These are phyloP conservation scores for Bombus affinis DNA, from an alignment of 1,140 invertebrate species.

Conservation along the genomic window DNA sequence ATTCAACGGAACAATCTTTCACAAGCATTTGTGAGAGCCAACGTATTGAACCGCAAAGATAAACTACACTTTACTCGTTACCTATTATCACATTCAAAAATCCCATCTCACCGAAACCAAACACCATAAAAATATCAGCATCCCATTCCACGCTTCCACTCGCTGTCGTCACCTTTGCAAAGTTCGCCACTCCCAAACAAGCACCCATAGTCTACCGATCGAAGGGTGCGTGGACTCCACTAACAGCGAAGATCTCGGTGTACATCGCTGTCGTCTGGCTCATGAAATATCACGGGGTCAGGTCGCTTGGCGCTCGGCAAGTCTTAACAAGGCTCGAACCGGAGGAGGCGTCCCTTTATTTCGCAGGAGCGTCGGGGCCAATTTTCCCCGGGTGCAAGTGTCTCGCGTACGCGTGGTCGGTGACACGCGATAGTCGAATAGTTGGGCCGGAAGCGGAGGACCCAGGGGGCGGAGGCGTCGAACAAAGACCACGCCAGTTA, in stretches of 20 bases:
- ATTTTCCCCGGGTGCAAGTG: slow-evolving; percentile 30
- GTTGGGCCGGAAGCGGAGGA: slow-evolving; percentile 43
- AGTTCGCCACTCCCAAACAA: slow-evolving; percentile 7
- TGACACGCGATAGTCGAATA: slow-evolving; percentile 57
- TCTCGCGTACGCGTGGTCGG: slow-evolving; percentile 37
- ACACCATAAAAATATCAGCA: not conserved
- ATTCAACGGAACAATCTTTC: no score
- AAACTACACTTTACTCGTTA: no score
- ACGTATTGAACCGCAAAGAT: no score
- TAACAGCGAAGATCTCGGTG: not conserved
- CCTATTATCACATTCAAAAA: not conserved
- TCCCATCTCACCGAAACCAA: not conserved
- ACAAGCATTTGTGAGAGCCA: no score
- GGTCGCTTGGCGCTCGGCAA: slow-evolving; percentile 54
- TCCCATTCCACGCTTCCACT: not conserved
- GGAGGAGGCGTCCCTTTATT: slow-evolving; percentile 58
- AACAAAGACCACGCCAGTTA: slow-evolving; percentile 63
- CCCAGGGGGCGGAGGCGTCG: slow-evolving; percentile 40
- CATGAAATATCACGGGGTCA: slow-evolving; percentile 69
- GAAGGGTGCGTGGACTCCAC: slow-evolving; percentile 12
- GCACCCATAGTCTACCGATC: not conserved
- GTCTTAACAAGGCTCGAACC: slow-evolving; percentile 65
- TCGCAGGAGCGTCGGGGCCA: slow-evolving; percentile 31
- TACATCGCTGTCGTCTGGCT: slow-evolving; percentile 50
- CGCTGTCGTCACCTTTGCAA: slow-evolving; percentile 3